Conservation (phyloP, 2,113 vertebrate species). For the Lota lota region DNA sequence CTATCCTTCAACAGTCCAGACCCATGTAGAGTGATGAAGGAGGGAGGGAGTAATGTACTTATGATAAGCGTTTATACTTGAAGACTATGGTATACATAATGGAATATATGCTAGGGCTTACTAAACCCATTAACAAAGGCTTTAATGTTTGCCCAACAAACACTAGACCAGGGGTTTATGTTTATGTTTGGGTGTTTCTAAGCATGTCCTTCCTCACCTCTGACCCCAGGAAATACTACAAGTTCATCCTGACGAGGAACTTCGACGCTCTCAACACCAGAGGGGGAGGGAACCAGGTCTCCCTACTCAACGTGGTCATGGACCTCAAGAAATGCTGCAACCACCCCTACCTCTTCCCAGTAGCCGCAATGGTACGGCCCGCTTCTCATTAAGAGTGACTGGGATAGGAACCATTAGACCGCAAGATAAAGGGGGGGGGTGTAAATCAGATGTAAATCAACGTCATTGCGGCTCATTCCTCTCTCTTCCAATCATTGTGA, state of each 20-base stretch:
- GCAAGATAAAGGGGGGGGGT: background rate
- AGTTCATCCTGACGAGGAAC: conserved; percentile 95
- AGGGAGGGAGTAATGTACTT: too few species aligned
- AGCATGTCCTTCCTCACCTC: background rate
- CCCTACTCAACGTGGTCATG: conserved; percentile 96
- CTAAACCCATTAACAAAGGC: too few species aligned
- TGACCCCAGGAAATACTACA: conserved; percentile 90
- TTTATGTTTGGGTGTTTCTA: too few species aligned
- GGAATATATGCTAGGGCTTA: too few species aligned
- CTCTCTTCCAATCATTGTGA: background rate
- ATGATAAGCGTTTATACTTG: too few species aligned
- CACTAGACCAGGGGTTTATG: too few species aligned
- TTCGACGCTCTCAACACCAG: conserved; percentile 96
- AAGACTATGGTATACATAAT: too few species aligned
- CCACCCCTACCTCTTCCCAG: conserved; percentile 96
- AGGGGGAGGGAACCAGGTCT: conserved; percentile 95
- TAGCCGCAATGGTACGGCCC: conserved; percentile 87
- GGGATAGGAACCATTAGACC: background rate
- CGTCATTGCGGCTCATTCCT: background rate
- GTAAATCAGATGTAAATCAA: background rate
- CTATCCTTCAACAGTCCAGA: too few species aligned
- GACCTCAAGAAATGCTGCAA: conserved; percentile 99
- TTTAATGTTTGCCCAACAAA: too few species aligned
- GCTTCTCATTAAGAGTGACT: background rate
- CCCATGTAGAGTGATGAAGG: too few species aligned